A percentile compares a stretch with the other conserved stretches of the same genome.
Evolutionary conservation across 2,888 invertebrate genomes (phyloP).

Genomic region (Hartigia nigra): DNA sequence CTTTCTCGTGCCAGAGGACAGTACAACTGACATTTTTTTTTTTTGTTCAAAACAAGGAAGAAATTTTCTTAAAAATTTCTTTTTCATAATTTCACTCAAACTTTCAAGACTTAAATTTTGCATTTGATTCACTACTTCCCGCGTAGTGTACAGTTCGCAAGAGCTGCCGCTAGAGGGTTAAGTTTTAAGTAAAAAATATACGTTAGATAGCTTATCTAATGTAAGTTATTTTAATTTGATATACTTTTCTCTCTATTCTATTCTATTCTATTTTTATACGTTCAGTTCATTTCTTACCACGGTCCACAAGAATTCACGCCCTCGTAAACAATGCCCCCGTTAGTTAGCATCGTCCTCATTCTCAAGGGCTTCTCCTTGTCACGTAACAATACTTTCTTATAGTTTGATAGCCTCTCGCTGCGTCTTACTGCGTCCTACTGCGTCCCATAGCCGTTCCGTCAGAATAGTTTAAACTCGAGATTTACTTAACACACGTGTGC

Average conservation of each 20-base stretch:
- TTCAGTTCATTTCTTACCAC: background rate
- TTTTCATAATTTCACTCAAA: no score
- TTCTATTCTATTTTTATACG: background rate
- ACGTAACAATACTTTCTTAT: background rate
- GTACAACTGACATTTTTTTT: background rate
- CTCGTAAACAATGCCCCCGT: background rate
- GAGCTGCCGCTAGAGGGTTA: background rate
- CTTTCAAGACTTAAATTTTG: no score
- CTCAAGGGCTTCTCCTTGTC: conserved; percentile 26
- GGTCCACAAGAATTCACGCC: background rate
- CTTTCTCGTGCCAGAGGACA: background rate
- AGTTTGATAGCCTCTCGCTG: background rate
- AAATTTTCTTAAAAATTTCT: no score
- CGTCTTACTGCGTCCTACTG: background rate
- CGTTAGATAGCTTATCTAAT: background rate
- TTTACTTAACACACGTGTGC: conserved; percentile 57
- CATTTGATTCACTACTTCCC: no score
- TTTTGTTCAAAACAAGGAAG: no score
- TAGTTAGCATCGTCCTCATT: conserved; percentile 31
- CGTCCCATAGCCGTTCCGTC: no score
- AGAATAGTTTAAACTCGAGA: conserved; percentile 44
- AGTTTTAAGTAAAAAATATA: background rate
- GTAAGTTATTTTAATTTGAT: background rate
- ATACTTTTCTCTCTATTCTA: background rate
- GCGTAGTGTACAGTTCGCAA: background rate